Evolutionary conservation across 2,113 vertebrate genomes (phyloP), one percentile per base, ranked within the genome.

Genomic region (Pica pica): DNA sequence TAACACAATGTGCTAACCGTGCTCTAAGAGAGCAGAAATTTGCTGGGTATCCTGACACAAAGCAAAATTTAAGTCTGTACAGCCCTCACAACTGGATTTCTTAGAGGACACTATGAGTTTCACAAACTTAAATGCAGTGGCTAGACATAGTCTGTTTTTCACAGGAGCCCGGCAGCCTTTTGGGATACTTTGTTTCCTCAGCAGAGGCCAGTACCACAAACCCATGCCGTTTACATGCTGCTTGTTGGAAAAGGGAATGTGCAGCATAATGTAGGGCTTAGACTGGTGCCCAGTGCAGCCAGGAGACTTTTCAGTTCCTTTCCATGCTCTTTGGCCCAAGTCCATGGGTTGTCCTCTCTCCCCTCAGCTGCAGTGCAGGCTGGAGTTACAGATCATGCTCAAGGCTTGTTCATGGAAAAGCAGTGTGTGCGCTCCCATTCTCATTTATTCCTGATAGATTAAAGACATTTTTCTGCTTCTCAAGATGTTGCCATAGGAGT

Each of bases 1-100:
- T 23, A 37, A 18, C 2, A 35, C 57, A 56, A 30, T 4, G 1
- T 31, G 22, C 30, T 55, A 49, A 53, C 24, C 2, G 0, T 19
- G 27, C 37, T 69, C 10, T 16, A 24, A 22, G 55, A 23, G 19
- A 78, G 61, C 35, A 65, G 47, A 33, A 18, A 10, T 37, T 35
- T 70, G 57, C 49, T 52, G 11, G 26, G 24, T 49, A 6, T 63
- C 17, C 33, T 31, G n/a, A 46, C 9, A 9, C 41, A 83, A 33
- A 73, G 37, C 18, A 57, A 50, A 69, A 10, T 21, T 39, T 47
- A 15, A 20, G 24, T 63, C 22, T 57, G 4, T 26, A 13, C 24
- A 47, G 50, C 41, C 39, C 35, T 83, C 59, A 26, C 37, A 9
- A 4, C 7, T 31, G 6, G 5, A 2, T 76, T 90, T 67, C 59